Base-by-base conservation (phyloP, 2,113 vertebrate genomes). In the Lophochroa leadbeateri region DNA sequence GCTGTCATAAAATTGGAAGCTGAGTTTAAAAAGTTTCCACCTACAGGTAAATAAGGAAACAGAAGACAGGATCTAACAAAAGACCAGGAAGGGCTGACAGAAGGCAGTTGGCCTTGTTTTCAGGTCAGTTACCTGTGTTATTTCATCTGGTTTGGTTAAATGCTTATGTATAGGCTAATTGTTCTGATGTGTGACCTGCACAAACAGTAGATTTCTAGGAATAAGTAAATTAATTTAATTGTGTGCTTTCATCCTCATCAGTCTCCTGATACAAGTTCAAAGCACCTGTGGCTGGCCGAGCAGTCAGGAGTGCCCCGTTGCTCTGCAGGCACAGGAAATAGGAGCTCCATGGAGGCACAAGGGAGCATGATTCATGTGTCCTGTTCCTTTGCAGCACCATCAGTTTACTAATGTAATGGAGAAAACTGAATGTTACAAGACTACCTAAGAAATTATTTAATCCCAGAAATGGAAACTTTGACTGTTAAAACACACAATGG, bases 161-260 rank as follows among this genome's bases (percentile, higher is more conserved):
- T 29, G 3, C 33, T 72, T 69, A 2, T 27, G 61, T 28, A 47
- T 47, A 44, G 53, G 61, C 13, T 75, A 69, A 82, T 43, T 47
- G 13, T 31, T 94, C 55, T 67, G 27, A 76, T 49, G 41, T 0
- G 0, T 35, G 70, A 78, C 47, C 63, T 81, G 50, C 23, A 74
- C n/a, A 78, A 71, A 76, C 4, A 81, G 60, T 53, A 50, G 18
- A 91, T 85, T 61, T 90, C 44, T 84, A 77, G 47, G 50, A 97
- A 74, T 5, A 84, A 82, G 8, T 44, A 6, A 47, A 67, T 79
- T 92, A 28, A 63, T 67, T 92, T 86, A 41, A 43, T 43, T 69
- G 10, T n/a, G 10, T 47, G 12, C 16, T 78, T 82, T 82, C 80
- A 15, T 84, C 58, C 39, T 86, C 74, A 57, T 20, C 21, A 6